phyloP scores from a whole-genome alignment of 2,797 vertebrate species.

The Danio albolineatus region DNA sequence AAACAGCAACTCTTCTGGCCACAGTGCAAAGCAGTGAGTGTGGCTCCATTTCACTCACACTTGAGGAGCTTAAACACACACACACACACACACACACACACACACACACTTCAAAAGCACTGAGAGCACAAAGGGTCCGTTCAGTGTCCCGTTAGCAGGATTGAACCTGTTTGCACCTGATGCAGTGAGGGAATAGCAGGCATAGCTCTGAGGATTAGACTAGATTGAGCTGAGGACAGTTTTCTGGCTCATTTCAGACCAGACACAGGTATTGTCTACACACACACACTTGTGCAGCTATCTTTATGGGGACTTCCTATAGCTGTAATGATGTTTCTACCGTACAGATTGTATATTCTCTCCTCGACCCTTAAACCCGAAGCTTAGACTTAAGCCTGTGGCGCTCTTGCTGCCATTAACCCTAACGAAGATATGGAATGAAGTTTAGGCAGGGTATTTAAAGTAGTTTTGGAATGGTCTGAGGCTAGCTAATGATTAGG shows the following conservation, averaged over 20 bases:
- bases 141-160: conserved; percentile 24
- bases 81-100: neutral
- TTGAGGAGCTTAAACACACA: conserved; percentile 17
- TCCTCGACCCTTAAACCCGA: too few species aligned
- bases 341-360: too few species aligned
- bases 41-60: conserved; percentile 26
- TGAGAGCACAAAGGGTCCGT: conserved; percentile 7
- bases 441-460: too few species aligned
- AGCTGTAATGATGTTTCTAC: too few species aligned
- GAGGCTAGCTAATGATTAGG: too few species aligned
- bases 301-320: too few species aligned
- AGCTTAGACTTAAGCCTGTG: too few species aligned
- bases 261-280: conserved; percentile 41
- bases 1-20: neutral
- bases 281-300: too few species aligned
- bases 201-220: conserved; percentile 62
- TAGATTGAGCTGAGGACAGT: conserved; percentile 26
- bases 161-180: conserved; percentile 60
- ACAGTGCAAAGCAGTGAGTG: neutral
- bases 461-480: too few species aligned
- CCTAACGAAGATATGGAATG: too few species aligned
- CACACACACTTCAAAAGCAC: neutral
- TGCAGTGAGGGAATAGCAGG: conserved; percentile 46
- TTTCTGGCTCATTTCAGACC: conserved; percentile 54
- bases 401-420: too few species aligned